Base-by-base conservation (phyloP, 1,140 invertebrate genomes). In the Papilio polytes region DNA sequence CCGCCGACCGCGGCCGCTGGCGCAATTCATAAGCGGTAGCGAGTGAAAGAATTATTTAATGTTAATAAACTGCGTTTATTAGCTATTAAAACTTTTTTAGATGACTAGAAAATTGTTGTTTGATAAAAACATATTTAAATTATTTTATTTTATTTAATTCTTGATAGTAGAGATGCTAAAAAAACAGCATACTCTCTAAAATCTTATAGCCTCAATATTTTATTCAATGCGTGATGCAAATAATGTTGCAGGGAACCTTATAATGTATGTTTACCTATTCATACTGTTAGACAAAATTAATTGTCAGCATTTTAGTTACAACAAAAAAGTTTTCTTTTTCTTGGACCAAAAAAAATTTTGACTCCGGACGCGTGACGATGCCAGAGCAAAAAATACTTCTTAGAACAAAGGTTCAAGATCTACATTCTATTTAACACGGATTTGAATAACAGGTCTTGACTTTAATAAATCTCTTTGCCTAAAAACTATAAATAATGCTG, bases 371-470 rank as follows among this genome's bases (percentile, higher is more conserved):
- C 87, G 81, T 86, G 83, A 82, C 86, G 86, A 83, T 93, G 93
- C 93, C 93, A 93, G 89, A 82, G 91, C 84, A 91, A 91, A 91
- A 93, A 91, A 88, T 83, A 85, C 82, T 92, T 92, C 90, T 90
- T 78, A 90, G 91, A 94, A 93, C 86, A 91, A 88, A 92, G 90
- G 91, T 91, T 94, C 92, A 94, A 93, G 91, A 92, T 90, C 88
- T 90, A 92, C 89, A 87, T 90, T 81, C 84, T 81, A 81, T 80
- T 81, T 86, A 85, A 85, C 83, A 84, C 81, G 78, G 84, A 85
- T 82, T 89, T 87, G 81, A 89, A 87, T 92, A 90, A 90, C 90
- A 89, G 85, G 86, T 85, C 80, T 78, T 63, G 59, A 41, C 56
- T 78, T 63, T 36, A 44, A 78, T 48, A 66, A 66, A 78, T 78